phyloP scores from a whole-genome alignment of 1,140 invertebrate genomes.

The Saccostrea cuccullata region DNA sequence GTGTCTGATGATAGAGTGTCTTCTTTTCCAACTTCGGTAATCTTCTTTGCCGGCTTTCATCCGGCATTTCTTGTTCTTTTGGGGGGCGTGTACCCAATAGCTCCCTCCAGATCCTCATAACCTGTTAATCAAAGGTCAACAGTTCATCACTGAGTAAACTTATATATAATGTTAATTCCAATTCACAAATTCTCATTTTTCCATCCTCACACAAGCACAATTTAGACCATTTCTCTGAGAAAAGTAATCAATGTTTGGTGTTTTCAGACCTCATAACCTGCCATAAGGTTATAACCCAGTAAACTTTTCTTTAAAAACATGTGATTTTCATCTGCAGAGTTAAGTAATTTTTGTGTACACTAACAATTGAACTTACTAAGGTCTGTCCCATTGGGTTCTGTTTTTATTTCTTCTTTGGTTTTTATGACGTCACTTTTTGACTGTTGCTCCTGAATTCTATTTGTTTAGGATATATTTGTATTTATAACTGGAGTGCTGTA shows the following conservation, averaged over 20 bases:
- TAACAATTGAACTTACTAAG: background rate
- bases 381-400: background rate
- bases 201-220: too few species aligned
- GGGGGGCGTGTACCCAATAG: slow-evolving; percentile 65
- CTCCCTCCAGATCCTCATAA: slow-evolving; percentile 64
- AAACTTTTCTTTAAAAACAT: too few species aligned
- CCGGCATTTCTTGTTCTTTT: slow-evolving; percentile 68
- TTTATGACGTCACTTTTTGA: background rate
- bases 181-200: too few species aligned
- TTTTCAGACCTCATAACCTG: too few species aligned
- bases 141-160: too few species aligned
- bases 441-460: background rate
- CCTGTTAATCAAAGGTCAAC: slow-evolving; percentile 41
- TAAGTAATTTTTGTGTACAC: background rate
- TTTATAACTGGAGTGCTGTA: slow-evolving; percentile 29
- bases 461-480: background rate
- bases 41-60: slow-evolving; percentile 69
- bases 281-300: too few species aligned
- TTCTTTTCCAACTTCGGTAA: slow-evolving; percentile 67
- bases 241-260: too few species aligned
- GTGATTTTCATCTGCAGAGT: too few species aligned
- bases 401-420: background rate
- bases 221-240: too few species aligned
- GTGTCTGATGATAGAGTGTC: background rate
- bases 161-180: too few species aligned